phyloP scores from a whole-genome alignment of 1,140 invertebrate species.

The Delia radicum region DNA sequence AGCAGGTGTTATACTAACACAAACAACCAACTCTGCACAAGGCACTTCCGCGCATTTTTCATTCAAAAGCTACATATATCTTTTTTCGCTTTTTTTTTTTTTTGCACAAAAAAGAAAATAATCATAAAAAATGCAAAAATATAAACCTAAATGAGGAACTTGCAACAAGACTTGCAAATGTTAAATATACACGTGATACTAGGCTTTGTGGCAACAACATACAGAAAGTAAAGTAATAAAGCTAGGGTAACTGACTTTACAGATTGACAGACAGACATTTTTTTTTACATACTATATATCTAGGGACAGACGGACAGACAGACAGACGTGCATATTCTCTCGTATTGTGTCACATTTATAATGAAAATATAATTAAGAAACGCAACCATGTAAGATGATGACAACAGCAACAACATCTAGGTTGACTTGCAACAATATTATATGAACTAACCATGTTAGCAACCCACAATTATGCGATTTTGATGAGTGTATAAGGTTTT shows the following conservation, averaged over 20 bases:
- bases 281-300: neutral
- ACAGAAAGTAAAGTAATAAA: too few relatives aligned
- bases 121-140: too few relatives aligned
- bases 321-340: neutral
- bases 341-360: neutral
- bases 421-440: too few relatives aligned
- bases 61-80: neutral
- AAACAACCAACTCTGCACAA: neutral
- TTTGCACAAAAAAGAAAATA: neutral
- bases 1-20: neutral
- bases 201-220: too few relatives aligned
- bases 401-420: too few relatives aligned
- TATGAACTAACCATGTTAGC: too few relatives aligned
- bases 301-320: neutral
- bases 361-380: neutral
- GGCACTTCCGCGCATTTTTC: constrained; percentile 12
- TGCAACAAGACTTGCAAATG: too few relatives aligned
- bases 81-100: neutral
- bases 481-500: neutral
- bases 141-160: too few relatives aligned
- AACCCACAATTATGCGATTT: constrained; percentile 4
- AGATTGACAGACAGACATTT: too few relatives aligned
- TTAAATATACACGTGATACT: too few relatives aligned
- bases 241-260: too few relatives aligned
- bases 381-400: neutral